Evolutionary conservation across 2,797 vertebrate genomes (phyloP).

Genomic region (Yasuhikotakia modesta): DNA sequence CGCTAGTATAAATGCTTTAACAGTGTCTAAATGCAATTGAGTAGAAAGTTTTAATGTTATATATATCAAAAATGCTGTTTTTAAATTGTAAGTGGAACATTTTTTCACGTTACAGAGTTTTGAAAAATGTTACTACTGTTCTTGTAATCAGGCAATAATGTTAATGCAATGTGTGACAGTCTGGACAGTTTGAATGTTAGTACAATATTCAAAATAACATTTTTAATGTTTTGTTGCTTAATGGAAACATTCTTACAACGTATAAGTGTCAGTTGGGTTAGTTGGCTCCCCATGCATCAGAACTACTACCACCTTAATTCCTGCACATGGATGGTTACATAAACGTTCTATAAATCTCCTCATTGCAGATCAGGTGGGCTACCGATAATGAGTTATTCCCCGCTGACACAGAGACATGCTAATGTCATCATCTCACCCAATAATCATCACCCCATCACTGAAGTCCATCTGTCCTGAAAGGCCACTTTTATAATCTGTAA

Average conservation of each 20-base stretch:
- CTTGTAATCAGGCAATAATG: too few species aligned
- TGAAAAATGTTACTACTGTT: too few species aligned
- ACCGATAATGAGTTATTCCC: conserved; percentile 18
- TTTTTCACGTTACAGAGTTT: too few species aligned
- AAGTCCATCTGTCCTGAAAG: neutral
- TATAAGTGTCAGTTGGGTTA: neutral
- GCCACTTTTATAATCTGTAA: neutral
- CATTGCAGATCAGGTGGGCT: conserved; percentile 22
- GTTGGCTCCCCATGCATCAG: neutral
- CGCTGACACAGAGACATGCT: conserved; percentile 15
- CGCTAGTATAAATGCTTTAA: neutral
- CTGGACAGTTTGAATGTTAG: too few species aligned
- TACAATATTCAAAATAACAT: too few species aligned
- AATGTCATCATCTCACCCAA: neutral
- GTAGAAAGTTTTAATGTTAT: too few species aligned
- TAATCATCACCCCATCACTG: conserved; percentile 8
- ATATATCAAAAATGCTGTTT: too few species aligned
- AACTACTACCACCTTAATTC: neutral
- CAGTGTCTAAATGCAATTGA: neutral
- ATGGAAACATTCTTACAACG: neutral
- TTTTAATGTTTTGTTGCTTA: too few species aligned
- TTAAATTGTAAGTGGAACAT: too few species aligned
- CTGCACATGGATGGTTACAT: conserved; percentile 36
- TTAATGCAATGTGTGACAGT: too few species aligned
- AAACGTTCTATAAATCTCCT: conserved; percentile 31